Evolutionary conservation across 2,797 vertebrate species (phyloP).

Genomic region (Sus cebifrons): DNA sequence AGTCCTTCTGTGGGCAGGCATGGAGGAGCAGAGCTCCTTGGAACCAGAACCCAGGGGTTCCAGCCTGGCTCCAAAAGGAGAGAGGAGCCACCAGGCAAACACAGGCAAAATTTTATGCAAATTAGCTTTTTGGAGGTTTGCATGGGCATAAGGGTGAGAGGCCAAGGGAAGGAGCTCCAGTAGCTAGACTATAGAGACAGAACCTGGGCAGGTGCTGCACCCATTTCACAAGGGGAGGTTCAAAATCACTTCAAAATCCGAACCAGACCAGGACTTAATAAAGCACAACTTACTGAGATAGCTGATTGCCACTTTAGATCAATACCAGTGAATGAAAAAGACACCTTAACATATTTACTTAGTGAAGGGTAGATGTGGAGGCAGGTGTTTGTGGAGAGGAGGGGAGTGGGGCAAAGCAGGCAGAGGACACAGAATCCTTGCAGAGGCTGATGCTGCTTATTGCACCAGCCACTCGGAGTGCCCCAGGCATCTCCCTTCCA

Average conservation of each 20-base stretch:
- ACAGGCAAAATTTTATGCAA: constrained; percentile 57
- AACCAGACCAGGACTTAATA: constrained; percentile 93
- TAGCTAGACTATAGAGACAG: neutral
- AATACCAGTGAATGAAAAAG: constrained; percentile 94
- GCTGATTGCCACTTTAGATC: constrained; percentile 93
- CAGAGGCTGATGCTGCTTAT: neutral
- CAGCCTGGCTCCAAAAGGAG: neutral
- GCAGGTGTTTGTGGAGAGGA: neutral
- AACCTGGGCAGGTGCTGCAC: neutral
- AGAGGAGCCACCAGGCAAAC: constrained; percentile 20
- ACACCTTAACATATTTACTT: constrained; percentile 94
- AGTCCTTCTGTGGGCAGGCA: neutral
- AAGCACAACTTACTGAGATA: constrained; percentile 94
- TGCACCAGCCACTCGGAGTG: neutral
- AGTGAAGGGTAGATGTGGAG: constrained; percentile 75
- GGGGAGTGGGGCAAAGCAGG: neutral
- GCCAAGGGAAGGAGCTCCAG: neutral
- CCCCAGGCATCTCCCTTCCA: neutral
- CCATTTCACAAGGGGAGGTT: constrained; percentile 84
- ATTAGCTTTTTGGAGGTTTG: constrained; percentile 51
- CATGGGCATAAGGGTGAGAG: neutral
- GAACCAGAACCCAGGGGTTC: neutral
- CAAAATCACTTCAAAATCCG: constrained; percentile 94
- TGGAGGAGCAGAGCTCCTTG: neutral
- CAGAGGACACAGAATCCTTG: neutral